Base-by-base conservation (phyloP, 2,888 invertebrate species). In the Ennomos erosarius region DNA sequence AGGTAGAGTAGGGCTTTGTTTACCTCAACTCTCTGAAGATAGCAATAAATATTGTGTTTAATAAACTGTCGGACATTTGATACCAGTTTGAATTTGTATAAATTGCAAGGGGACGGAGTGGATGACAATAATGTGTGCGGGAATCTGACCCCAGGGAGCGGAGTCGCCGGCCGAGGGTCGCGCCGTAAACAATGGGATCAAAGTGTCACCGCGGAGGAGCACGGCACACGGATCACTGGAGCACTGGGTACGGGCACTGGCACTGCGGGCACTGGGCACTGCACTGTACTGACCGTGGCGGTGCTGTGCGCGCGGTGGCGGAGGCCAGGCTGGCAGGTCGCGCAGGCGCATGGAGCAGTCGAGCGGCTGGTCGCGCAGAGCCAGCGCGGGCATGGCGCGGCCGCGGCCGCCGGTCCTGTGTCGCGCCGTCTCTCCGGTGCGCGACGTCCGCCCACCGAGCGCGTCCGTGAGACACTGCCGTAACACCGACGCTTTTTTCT, bases 291-390 rank as follows among this genome's bases (percentile, higher is more conserved):
- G 87, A 88, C 88, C 90, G 88, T 85, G 87, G 71, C 70, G 76
- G 70, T 74, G 75, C 67, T 69, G 74, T 66, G 62, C 69, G 37
- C 12, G 74, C 68, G 66, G 44, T 71, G 64, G 62, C 69, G 58
- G 69, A 64, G 79, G 69, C 77, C 94, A 81, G 86, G 84, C 74
- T 82, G 87, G 87, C 75, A 87, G 79, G 75, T 87, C 88, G 78
- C 89, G 91, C 85, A 90, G 88, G 83, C 90, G 88, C 93, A 95
- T 95, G 84, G 95, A 95, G 90, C 95, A 96, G 93, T 96, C 96
- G 75, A 95, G 92, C 72, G 95, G 95, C 88, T 95, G 95, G 82
- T 88, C 84, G 93, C 92, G 85, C 79, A 93, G 92, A 73, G 94
- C 94, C 83, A 94, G 93, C 94, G 94, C 94, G 86, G 95, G 95